Base-by-base conservation (phyloP, 2,888 invertebrate genomes). In the Drosophila leonis region DNA sequence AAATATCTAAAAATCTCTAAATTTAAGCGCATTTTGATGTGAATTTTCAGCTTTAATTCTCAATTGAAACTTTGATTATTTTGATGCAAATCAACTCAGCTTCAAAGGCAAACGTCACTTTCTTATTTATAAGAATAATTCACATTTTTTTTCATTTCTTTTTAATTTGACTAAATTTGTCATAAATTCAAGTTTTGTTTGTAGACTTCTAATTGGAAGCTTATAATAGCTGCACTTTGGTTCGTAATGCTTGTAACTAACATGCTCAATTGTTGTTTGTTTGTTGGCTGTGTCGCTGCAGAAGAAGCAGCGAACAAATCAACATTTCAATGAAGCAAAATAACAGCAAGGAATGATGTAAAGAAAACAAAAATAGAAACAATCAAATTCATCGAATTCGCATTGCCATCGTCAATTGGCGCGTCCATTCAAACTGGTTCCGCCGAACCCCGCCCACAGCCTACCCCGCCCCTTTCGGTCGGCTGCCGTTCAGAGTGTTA, bases 401-500 rank as follows among this genome's bases (percentile, higher is more conserved):
- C 41, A 65, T 59, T 55, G 44, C 35, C 48, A 61, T 49, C 72
- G 65, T 61, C 31, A 56, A 65, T 73, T 49, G 64, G 12, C 39
- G 12, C 39, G 41, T 37, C 46, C 48, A 74, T 63, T 63, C 37
- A 73, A 77, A 79, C 77, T 61, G 77, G 77, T 79, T 66, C 56
- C 51, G 33, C 0, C 37, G 1, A 1, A 10, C 6, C 33, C 44
- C 41, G n/a, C 4, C 29, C 39, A 31, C 18, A 20, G 35, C 44
- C 7, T 24, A 35, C 18, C 18, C 10, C 10, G n/a, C 15, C 33
- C 24, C 13, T 27, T 1, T 20, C 29, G 15, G 15, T 10, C 39
- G 3, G 13, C 18, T 18, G 24, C 41, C 56, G 72, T 42, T 27
- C 9, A 10, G 63, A 67, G 82, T 79, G 88, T 72, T 87, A 87